Evolutionary conservation across 2,113 vertebrate species (phyloP), one percentile per base, ranked within the genome.

Genomic region (Orycteropus afer): DNA sequence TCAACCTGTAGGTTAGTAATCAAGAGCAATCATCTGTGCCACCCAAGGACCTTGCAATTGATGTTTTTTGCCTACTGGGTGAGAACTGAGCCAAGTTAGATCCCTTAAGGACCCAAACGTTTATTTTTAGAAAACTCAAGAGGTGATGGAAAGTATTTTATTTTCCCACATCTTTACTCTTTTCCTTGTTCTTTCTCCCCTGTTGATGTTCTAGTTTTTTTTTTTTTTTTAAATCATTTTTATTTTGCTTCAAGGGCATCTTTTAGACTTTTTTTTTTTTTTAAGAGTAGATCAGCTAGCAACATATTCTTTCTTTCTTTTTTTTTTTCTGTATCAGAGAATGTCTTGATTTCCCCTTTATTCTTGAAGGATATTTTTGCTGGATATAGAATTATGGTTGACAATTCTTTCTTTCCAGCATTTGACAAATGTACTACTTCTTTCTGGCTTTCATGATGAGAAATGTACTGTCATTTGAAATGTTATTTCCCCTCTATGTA

Each of bases 11-110:
- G 63, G 63, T 67, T 34, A 34, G 34, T 67, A 34, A 34, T 32
- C 63, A 67, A n/a, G n/a, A n/a, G n/a, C n/a, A n/a, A n/a, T n/a
- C n/a, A n/a, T n/a, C n/a, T n/a, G n/a, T n/a, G n/a, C n/a, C n/a
- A n/a, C n/a, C n/a, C n/a, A n/a, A n/a, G n/a, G n/a, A n/a, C n/a
- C 51, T 53, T 53, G 47, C 4, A 1, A 29, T 0, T 17, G 51
- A 2, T 1, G 9, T 0, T 1, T 5, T 57, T 69, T 27, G 8
- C 55, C 34, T 42, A 0, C 51, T 0, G 18, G 59, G 37, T 61
- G 42, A 40, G 22, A 40, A 2, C 29, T 4, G 47, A 79, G 32
- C 40, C 32, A 1, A 9, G 63, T 27, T 12, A 32, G 65, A 47
- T 32, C 34, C 71, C 42, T 55, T 23, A 78, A 47, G 53, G 74